phyloP scores from a whole-genome alignment of 1,140 invertebrate species.

The Drosophila nasuta region DNA sequence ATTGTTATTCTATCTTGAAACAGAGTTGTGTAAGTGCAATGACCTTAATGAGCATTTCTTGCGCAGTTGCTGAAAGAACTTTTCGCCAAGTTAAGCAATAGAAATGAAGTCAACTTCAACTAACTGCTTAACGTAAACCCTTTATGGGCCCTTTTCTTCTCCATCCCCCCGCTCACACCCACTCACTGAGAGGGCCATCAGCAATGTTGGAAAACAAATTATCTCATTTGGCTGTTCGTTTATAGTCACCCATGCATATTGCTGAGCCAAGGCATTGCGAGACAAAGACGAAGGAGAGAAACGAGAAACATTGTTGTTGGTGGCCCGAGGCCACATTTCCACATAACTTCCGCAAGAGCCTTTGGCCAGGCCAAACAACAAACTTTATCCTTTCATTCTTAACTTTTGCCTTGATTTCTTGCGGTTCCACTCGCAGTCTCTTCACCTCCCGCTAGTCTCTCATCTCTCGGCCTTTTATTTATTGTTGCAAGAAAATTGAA shows the following conservation, averaged over 20 bases:
- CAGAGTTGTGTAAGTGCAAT: neutral
- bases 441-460: neutral
- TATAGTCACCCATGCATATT: slow-evolving; percentile 28
- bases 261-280: slow-evolving; percentile 1
- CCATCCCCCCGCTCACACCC: neutral
- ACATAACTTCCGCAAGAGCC: slow-evolving; percentile 33
- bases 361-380: slow-evolving; percentile 19
- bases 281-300: neutral
- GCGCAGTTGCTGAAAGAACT: neutral
- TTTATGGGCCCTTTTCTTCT: neutral
- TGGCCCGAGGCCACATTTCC: slow-evolving; percentile 19
- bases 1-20: neutral
- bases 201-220: slow-evolving; percentile 49
- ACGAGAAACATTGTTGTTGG: slow-evolving; percentile 12
- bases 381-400: slow-evolving; percentile 51
- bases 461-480: slow-evolving; percentile 11
- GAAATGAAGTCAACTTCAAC: slow-evolving; percentile 9
- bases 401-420: slow-evolving; percentile 47
- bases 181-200: neutral
- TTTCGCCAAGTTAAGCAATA: slow-evolving; percentile 19
- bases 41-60: neutral
- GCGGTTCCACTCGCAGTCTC: slow-evolving; percentile 1
- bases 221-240: slow-evolving; percentile 37
- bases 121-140: neutral
- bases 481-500: slow-evolving; percentile 49